Percentiles rank a stretch among this genome's conserved stretches.
These are phyloP conservation scores for Nasonia longicornis DNA, from an alignment of 1,140 invertebrate species.

Conservation along the genomic window DNA sequence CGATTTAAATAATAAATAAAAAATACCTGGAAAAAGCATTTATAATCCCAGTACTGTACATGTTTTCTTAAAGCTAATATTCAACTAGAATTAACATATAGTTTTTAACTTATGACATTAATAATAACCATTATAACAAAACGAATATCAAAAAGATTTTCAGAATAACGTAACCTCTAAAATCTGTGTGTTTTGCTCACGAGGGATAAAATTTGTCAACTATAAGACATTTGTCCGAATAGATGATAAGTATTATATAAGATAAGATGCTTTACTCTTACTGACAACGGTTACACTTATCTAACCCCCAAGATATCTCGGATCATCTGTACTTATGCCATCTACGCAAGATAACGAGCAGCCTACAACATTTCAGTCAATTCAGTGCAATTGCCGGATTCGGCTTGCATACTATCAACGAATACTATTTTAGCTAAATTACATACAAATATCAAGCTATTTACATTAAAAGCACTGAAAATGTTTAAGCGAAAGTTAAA, in stretches of 20 bases:
- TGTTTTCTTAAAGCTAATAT: constrained; percentile 1
- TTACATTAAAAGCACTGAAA: constrained; percentile 28
- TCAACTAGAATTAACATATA: background rate
- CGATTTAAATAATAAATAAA: background rate
- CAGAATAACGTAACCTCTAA: background rate
- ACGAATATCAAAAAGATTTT: background rate
- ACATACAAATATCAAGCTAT: background rate
- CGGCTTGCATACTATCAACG: background rate
- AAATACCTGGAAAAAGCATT: constrained; percentile 38
- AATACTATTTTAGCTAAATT: background rate
- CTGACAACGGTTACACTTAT: no score
- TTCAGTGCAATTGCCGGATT: background rate
- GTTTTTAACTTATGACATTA: background rate
- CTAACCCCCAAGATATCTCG: background rate
- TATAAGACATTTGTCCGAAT: no score
- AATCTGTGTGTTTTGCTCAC: background rate
- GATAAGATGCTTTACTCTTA: no score
- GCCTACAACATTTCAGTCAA: background rate
- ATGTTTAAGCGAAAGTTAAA: constrained; percentile 82
- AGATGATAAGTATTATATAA: background rate
- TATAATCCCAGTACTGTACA: constrained; percentile 10
- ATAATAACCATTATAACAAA: background rate
- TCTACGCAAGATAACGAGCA: background rate
- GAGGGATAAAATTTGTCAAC: background rate
- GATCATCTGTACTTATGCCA: background rate